Evolutionary conservation across 2,888 invertebrate genomes (phyloP).

Genomic region (Pseudococcus viburni): DNA sequence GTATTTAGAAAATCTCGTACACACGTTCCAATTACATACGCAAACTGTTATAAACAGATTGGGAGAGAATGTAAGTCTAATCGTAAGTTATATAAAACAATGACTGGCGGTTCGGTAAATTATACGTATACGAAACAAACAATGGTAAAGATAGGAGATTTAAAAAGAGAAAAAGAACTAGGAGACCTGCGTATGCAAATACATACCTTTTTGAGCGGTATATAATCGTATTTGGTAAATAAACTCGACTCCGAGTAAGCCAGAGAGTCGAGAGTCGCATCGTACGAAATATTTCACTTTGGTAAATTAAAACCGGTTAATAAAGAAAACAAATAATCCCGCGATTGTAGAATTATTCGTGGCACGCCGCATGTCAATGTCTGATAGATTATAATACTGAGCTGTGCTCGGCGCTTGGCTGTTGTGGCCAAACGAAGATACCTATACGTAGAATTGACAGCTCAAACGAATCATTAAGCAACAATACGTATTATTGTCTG

Average conservation of each 20-base stretch:
- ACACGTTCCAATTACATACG: slow-evolving; percentile 22
- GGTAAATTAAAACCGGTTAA: slow-evolving; percentile 62
- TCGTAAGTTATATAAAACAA: neutral
- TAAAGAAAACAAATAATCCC: slow-evolving; percentile 63
- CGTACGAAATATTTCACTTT: slow-evolving; percentile 23
- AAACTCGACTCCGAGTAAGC: neutral
- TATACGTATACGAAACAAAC: neutral
- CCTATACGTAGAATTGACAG: slow-evolving; percentile 56
- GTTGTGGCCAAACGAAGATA: neutral
- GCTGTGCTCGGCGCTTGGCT: neutral
- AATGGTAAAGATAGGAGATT: neutral
- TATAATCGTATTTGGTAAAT: slow-evolving; percentile 33
- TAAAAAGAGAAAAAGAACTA: neutral
- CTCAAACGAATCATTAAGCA: slow-evolving; percentile 61
- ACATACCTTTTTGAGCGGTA: neutral
- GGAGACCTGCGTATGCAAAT: neutral
- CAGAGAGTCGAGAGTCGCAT: neutral
- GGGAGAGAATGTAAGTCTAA: neutral
- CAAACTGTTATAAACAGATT: slow-evolving; percentile 12
- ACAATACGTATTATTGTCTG: slow-evolving; percentile 59
- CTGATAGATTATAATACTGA: slow-evolving; percentile 56
- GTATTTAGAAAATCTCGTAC: neutral
- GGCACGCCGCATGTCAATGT: slow-evolving; percentile 58
- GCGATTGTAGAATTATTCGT: slow-evolving; percentile 55
- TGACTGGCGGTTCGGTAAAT: slow-evolving; percentile 1